Percentiles rank a stretch among this genome's conserved stretches.
Conservation (phyloP, 2,113 vertebrate genomes). For the Brachypteracias leptosomus region DNA sequence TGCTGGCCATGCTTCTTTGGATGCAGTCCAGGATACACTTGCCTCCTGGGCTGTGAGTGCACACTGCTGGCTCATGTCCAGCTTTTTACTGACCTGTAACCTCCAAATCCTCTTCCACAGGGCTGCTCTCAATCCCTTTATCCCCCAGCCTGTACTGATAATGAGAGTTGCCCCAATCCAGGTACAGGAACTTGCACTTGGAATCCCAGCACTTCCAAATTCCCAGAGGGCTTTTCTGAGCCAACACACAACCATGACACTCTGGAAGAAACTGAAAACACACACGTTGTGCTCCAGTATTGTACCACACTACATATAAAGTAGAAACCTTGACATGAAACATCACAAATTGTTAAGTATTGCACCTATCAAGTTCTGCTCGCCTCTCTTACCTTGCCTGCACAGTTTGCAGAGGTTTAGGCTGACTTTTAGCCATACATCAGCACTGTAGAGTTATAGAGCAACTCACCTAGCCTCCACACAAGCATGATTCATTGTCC, state of each 20-base stretch:
- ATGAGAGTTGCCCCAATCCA: too few species aligned
- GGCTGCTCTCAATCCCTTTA: too few species aligned
- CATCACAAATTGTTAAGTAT: not conserved
- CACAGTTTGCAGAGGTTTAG: not conserved
- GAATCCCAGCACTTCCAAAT: not conserved
- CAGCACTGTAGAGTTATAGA: not conserved
- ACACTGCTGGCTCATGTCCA: too few species aligned
- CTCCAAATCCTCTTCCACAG: too few species aligned
- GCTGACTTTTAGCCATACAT: not conserved
- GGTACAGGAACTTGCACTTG: too few species aligned
- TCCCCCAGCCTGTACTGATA: too few species aligned
- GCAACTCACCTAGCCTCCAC: not conserved
- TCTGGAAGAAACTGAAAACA: not conserved
- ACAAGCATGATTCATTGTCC: not conserved
- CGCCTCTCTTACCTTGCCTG: not conserved
- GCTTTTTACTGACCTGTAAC: too few species aligned
- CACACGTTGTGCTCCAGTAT: not conserved
- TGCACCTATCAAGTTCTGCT: not conserved
- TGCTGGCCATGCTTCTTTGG: not conserved
- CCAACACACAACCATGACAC: not conserved
- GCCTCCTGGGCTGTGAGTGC: too few species aligned
- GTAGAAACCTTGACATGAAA: not conserved
- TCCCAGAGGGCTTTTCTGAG: not conserved
- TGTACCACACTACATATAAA: not conserved
- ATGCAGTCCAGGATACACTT: not conserved